A percentile compares a stretch with the other conserved stretches of the same genome.
These are phyloP conservation scores for Tauraco hartlaubi DNA, from an alignment of 2,797 vertebrate genomes.

Conservation along the genomic window DNA sequence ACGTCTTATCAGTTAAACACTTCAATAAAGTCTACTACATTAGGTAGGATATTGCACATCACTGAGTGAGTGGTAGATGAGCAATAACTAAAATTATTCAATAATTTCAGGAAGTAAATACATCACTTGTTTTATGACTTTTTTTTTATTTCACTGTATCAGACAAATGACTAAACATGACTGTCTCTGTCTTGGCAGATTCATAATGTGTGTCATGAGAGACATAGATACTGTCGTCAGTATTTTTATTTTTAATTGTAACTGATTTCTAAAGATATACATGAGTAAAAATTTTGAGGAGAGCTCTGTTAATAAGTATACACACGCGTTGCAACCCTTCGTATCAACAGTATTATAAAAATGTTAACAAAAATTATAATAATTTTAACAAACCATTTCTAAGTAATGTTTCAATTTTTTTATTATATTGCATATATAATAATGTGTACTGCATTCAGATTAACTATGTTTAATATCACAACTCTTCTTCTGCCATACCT, in stretches of 20 bases:
- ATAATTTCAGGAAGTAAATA: constrained; percentile 12
- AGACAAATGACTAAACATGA: not conserved
- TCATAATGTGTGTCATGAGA: not conserved
- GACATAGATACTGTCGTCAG: not conserved
- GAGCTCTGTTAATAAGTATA: not conserved
- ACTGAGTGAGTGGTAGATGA: not conserved
- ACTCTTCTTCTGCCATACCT: constrained; percentile 71
- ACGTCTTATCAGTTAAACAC: not conserved
- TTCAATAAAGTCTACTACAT: constrained; percentile 3
- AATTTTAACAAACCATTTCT: constrained; percentile 36
- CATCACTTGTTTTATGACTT: not conserved
- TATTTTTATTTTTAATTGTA: constrained; percentile 48
- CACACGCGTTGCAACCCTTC: not conserved
- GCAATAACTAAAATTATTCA: constrained; percentile 30
- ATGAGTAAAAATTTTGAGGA: not conserved
- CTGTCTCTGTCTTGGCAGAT: not conserved
- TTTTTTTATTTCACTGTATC: not conserved
- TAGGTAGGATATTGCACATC: not conserved
- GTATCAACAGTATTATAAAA: not conserved
- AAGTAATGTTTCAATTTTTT: not conserved
- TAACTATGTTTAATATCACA: constrained; percentile 68
- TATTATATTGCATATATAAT: constrained; percentile 49
- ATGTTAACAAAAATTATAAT: constrained; percentile 25
- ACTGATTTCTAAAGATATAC: constrained; percentile 16
- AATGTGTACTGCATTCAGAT: constrained; percentile 73